Evolutionary conservation across 2,888 invertebrate species (phyloP).

Genomic region (Cerastis rubricosa): DNA sequence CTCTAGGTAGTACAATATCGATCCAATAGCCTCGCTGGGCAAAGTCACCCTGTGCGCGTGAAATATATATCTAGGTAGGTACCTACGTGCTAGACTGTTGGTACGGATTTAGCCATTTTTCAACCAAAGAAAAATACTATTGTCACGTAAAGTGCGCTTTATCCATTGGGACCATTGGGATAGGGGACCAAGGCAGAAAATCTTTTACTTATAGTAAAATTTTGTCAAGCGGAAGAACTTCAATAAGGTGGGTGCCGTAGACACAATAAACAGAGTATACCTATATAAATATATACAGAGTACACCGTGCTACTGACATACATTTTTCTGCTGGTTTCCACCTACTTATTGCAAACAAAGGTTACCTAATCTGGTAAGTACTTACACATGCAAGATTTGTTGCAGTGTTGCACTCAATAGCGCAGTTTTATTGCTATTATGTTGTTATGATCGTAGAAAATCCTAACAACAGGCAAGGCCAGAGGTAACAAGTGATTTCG

Average conservation of each 20-base stretch:
- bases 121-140: not conserved
- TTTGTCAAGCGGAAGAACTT: slow-evolving; percentile 10
- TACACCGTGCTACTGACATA: not conserved
- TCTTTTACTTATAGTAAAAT: not conserved
- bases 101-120: not conserved
- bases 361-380: slow-evolving; percentile 20
- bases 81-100: slow-evolving; percentile 3
- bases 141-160: not conserved
- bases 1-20: slow-evolving; percentile 26
- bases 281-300: too few species aligned
- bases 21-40: slow-evolving; percentile 6
- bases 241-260: not conserved
- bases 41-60: slow-evolving; percentile 22
- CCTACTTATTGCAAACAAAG: slow-evolving; percentile 27
- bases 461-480: slow-evolving; percentile 43
- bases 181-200: not conserved
- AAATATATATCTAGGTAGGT: slow-evolving; percentile 23
- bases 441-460: slow-evolving; percentile 51
- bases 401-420: slow-evolving; percentile 41
- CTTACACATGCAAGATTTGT: slow-evolving; percentile 34
- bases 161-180: not conserved
- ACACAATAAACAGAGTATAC: too few species aligned
- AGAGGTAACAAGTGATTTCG: slow-evolving; percentile 31
- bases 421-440: slow-evolving; percentile 46
- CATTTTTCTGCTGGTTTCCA: not conserved